Conservation (phyloP, 2,113 vertebrate genomes). For the Garra rufa region DNA sequence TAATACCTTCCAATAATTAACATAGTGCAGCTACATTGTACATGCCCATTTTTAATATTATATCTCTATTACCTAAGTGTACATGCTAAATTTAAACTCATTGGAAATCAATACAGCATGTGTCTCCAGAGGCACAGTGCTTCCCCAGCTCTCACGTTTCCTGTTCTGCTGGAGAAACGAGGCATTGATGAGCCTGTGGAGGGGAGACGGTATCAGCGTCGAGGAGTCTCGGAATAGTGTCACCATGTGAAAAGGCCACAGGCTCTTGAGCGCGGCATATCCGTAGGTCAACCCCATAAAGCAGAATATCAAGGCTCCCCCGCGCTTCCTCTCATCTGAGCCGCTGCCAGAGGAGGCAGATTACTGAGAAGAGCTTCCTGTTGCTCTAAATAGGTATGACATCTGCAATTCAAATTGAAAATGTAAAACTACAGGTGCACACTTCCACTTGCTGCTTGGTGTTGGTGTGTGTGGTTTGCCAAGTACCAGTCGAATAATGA, state of each 20-base stretch:
- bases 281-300: constrained; percentile 34
- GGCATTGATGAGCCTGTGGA: neutral
- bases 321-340: constrained; percentile 42
- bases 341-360: constrained; percentile 1
- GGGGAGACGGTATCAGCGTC: neutral
- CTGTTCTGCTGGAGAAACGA: neutral
- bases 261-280: neutral
- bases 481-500: neutral
- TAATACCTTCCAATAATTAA: too few relatives aligned
- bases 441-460: neutral
- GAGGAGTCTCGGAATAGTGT: constrained; percentile 34
- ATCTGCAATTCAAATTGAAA: constrained; percentile 16
- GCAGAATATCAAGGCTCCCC: constrained; percentile 34
- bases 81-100: neutral
- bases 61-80: neutral
- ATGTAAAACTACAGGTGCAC: constrained; percentile 17
- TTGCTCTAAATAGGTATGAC: constrained; percentile 6
- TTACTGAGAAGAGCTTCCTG: neutral
- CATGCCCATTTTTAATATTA: neutral
- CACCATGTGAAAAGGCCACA: constrained; percentile 33
- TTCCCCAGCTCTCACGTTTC: neutral
- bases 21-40: too few relatives aligned
- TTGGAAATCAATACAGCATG: neutral
- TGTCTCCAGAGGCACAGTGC: neutral
- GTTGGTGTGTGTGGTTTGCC: neutral